Base-by-base conservation (phyloP, 2,888 invertebrate genomes). In the Hemaris fuciformis region DNA sequence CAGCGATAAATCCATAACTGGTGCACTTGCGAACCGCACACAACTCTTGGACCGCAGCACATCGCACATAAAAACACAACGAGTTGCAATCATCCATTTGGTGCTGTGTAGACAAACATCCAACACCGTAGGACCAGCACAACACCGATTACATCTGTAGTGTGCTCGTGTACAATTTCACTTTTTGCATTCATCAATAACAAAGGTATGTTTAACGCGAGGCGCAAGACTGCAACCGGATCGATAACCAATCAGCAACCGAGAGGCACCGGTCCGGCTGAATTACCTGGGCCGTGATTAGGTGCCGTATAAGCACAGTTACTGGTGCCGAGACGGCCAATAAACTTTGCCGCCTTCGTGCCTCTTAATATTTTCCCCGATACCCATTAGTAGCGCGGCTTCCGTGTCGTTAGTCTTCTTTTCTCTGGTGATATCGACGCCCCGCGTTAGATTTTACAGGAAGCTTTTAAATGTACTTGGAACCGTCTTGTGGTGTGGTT, bases 181-280 rank as follows among this genome's bases (percentile, higher is more conserved):
- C 18, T 53, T 53, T 48, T 53, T 53, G 53, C 31, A 53, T 53
- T 53, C 69, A 73, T 78, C 75, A 80, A 79, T 79, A 78, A 72
- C 74, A 79, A 76, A 79, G 77, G 75, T 77, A 81, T 77, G 75
- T 76, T 74, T 66, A 73, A 66, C 73, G 18, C 53, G 8, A 15
- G 68, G 70, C 74, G 75, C 77, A 77, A 77, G 75, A 79, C 77
- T 78, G 80, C 77, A 74, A 58, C 62, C 66, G 75, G 87, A 79
- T 91, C 91, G 89, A 91, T 91, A 91, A 77, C 87, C 89, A 91
- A 91, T 91, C 91, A 89, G 83, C 71, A 64, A 46, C 64, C 65
- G 64, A 64, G 64, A 71, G 65, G 68, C 43, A 48, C 56, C 56
- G 59, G 64, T 43, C 72, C 75, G 73, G 76, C 75, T 75, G 81